phyloP scores from a whole-genome alignment of 37 sponge, comb jelly and placozoan species.

The Petrosia ficiformis region DNA sequence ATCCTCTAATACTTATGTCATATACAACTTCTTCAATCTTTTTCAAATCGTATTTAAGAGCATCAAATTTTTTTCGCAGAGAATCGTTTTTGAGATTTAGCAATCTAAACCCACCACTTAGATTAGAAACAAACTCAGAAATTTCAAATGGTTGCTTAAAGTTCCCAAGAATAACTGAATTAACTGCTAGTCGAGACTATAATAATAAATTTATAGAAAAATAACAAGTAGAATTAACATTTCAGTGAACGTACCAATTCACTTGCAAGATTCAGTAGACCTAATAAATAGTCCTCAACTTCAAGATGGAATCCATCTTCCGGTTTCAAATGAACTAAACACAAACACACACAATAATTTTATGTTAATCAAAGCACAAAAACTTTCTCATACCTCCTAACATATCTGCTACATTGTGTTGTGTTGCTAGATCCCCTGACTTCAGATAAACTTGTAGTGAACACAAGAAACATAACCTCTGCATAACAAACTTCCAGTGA shows the following conservation, averaged over 20 bases:
- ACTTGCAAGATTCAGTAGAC: slow-evolving; percentile 54
- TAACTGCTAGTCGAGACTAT: slow-evolving; percentile 71
- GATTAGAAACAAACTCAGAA: slow-evolving; percentile 52
- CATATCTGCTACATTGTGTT: slow-evolving; percentile 26
- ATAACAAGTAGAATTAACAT: background rate
- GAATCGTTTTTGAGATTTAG: slow-evolving; percentile 85
- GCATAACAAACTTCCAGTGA: slow-evolving; percentile 48
- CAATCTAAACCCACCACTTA: slow-evolving; percentile 66
- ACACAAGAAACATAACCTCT: slow-evolving; percentile 36
- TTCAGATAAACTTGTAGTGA: slow-evolving; percentile 46
- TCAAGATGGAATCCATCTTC: slow-evolving; percentile 69
- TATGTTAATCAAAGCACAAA: background rate
- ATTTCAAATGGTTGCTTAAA: slow-evolving; percentile 63
- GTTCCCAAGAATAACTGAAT: slow-evolving; percentile 73
- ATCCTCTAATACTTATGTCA: slow-evolving; percentile 74
- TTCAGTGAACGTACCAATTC: slow-evolving; percentile 46
- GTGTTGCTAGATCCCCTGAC: slow-evolving; percentile 23
- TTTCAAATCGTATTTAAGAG: slow-evolving; percentile 81
- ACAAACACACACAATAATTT: background rate
- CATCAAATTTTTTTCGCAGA: slow-evolving; percentile 70
- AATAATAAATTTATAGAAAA: background rate
- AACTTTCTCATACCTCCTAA: slow-evolving; percentile 33
- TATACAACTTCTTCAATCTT: slow-evolving; percentile 86
- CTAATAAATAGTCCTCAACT: slow-evolving; percentile 74
- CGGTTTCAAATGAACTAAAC: slow-evolving; percentile 6